A percentile compares a stretch with the other conserved stretches of the same genome.
phyloP scores from a whole-genome alignment of 2,888 invertebrate genomes.

The Dynastes maya region DNA sequence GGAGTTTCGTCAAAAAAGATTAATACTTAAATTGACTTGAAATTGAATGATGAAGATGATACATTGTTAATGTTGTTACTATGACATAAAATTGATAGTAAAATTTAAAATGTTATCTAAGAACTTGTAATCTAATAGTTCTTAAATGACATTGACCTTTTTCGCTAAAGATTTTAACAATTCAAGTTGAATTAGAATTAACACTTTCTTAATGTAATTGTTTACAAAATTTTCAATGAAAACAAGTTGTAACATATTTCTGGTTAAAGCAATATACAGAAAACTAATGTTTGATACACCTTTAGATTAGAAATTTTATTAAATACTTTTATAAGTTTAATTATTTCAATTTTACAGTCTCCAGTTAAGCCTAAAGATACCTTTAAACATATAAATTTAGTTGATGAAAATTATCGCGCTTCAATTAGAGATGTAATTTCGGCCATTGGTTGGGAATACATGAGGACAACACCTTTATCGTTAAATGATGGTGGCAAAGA shows the following conservation, averaged over 20 bases:
- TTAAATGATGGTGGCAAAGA: constrained; percentile 82
- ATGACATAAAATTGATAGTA: too few relatives aligned
- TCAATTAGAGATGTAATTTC: constrained; percentile 82
- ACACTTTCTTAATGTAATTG: too few relatives aligned
- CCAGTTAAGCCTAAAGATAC: constrained; percentile 36
- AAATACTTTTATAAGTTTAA: background rate
- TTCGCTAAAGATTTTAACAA: too few relatives aligned
- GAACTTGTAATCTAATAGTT: too few relatives aligned
- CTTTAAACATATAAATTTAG: constrained; percentile 88
- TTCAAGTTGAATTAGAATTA: too few relatives aligned
- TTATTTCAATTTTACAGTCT: constrained; percentile 17
- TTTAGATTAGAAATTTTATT: too few relatives aligned
- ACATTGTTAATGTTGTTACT: background rate
- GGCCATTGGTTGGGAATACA: constrained; percentile 88
- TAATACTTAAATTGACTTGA: background rate
- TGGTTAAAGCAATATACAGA: too few relatives aligned
- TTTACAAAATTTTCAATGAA: too few relatives aligned
- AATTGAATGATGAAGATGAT: background rate
- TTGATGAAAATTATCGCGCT: constrained; percentile 81
- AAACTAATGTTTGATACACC: too few relatives aligned
- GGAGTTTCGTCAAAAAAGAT: background rate
- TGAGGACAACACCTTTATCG: constrained; percentile 80
- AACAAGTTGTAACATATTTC: background rate
- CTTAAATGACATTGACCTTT: too few relatives aligned
- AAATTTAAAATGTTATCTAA: too few relatives aligned